Evolutionary conservation across 2,113 vertebrate species (phyloP).

Genomic region (Kryptolebias marmoratus): DNA sequence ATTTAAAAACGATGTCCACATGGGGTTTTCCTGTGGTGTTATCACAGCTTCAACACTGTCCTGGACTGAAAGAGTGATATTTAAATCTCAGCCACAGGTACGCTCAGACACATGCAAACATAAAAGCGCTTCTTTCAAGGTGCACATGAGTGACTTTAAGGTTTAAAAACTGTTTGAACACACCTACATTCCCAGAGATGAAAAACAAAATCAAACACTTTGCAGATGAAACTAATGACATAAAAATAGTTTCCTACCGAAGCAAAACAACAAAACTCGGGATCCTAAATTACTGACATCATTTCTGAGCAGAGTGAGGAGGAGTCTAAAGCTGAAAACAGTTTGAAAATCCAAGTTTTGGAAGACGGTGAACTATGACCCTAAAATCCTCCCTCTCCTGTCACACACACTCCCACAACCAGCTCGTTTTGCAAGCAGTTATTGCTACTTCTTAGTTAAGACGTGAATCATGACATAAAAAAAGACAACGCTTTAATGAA

Average conservation of each 20-base stretch:
- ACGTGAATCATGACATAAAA: slow-evolving; percentile 31
- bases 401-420: slow-evolving; percentile 30
- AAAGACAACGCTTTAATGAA: slow-evolving; percentile 6
- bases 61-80: slow-evolving; percentile 27
- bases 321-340: slow-evolving; percentile 52
- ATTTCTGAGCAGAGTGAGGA: slow-evolving; percentile 63
- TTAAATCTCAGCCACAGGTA: slow-evolving; percentile 1
- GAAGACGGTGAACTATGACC: slow-evolving; percentile 54
- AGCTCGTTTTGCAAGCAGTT: slow-evolving; percentile 58
- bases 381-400: slow-evolving; percentile 20
- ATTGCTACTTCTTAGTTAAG: slow-evolving; percentile 72
- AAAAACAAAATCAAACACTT: slow-evolving; percentile 46
- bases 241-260: slow-evolving; percentile 27
- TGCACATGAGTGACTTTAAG: slow-evolving; percentile 50
- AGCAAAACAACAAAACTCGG: slow-evolving; percentile 39
- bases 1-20: slow-evolving; percentile 22
- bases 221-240: slow-evolving; percentile 40
- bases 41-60: slow-evolving; percentile 35
- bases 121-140: slow-evolving; percentile 40
- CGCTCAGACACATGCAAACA: slow-evolving; percentile 10
- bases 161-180: slow-evolving; percentile 54
- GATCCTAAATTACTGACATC: slow-evolving; percentile 74
- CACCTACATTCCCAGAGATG: slow-evolving; percentile 49
- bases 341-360: slow-evolving; percentile 26
- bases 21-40: slow-evolving; percentile 29